Conservation (phyloP, 1,140 invertebrate genomes). For the Proctacanthus coquilletti region DNA sequence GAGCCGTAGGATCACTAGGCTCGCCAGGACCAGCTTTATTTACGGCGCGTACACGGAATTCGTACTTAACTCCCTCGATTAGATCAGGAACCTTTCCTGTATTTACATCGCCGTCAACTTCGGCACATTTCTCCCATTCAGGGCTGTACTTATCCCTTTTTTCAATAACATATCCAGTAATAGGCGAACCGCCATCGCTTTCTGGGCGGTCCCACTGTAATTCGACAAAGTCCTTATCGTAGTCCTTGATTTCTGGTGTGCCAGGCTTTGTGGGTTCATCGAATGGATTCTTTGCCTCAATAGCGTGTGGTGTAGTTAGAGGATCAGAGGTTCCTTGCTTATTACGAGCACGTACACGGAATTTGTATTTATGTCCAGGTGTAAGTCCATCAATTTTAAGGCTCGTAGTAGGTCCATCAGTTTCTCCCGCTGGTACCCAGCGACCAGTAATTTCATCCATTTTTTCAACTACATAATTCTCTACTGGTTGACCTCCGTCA, state of each 20-base stretch:
- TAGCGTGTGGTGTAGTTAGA: conserved; percentile 70
- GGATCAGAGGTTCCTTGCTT: conserved; percentile 92
- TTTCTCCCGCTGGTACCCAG: conserved; percentile 87
- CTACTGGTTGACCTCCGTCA: conserved; percentile 78
- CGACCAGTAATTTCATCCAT: conserved; percentile 82
- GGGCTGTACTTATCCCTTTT: conserved; percentile 84
- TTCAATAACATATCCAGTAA: conserved; percentile 88
- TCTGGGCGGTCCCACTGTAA: conserved; percentile 82
- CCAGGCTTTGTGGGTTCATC: conserved; percentile 77
- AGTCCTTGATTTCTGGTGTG: conserved; percentile 77
- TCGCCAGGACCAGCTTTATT: conserved; percentile 89
- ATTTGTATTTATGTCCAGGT: conserved; percentile 91
- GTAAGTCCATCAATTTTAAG: conserved; percentile 60
- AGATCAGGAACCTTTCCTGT: conserved; percentile 72
- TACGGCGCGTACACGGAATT: conserved; percentile 86
- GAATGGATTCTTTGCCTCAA: conserved; percentile 96
- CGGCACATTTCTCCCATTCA: conserved; percentile 75
- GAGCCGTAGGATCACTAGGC: conserved; percentile 74
- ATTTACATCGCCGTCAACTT: conserved; percentile 68
- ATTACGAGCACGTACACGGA: conserved; percentile 88
- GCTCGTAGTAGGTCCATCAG: conserved; percentile 57
- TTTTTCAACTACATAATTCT: conserved; percentile 86
- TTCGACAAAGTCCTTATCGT: conserved; percentile 85
- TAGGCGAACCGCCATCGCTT: conserved; percentile 74
- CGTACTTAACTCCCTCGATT: conserved; percentile 78